A percentile compares a stretch with the other conserved stretches of the same genome.
Conservation (phyloP, 2,888 invertebrate species). For the Nomada lathburiana region DNA sequence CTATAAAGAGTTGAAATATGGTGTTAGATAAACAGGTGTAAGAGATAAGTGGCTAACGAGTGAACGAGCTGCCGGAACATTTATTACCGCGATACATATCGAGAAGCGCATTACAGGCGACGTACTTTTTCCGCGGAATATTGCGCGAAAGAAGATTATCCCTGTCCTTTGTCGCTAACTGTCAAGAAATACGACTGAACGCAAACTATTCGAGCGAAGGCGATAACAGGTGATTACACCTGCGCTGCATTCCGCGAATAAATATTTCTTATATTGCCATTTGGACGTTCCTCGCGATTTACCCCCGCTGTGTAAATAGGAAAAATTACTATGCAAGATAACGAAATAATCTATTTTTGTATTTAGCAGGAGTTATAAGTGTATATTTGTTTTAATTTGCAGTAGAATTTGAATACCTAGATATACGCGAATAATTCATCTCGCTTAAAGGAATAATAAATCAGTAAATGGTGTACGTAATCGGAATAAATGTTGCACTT, state of each 20-base stretch:
- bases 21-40: slow-evolving; percentile 12
- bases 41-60: slow-evolving; percentile 24
- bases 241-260: background rate
- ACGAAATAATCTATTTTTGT: too few species aligned
- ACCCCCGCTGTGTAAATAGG: background rate
- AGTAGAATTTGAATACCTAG: too few species aligned
- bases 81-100: slow-evolving; percentile 27
- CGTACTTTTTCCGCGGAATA: slow-evolving; percentile 33
- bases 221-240: slow-evolving; percentile 47
- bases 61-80: background rate
- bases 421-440: too few species aligned
- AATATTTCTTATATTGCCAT: slow-evolving; percentile 11
- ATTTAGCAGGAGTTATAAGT: too few species aligned
- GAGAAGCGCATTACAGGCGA: slow-evolving; percentile 20
- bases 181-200: slow-evolving; percentile 26
- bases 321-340: background rate
- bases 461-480: too few species aligned
- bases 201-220: background rate
- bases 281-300: slow-evolving; percentile 5
- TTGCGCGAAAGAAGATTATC: slow-evolving; percentile 42
- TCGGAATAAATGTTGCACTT: too few species aligned
- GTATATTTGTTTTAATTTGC: too few species aligned
- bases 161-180: slow-evolving; percentile 37
- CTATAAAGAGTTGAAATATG: slow-evolving; percentile 26
- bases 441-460: too few species aligned